phyloP scores from a whole-genome alignment of 2,113 vertebrate species.

The Sebastes schlegelii region DNA sequence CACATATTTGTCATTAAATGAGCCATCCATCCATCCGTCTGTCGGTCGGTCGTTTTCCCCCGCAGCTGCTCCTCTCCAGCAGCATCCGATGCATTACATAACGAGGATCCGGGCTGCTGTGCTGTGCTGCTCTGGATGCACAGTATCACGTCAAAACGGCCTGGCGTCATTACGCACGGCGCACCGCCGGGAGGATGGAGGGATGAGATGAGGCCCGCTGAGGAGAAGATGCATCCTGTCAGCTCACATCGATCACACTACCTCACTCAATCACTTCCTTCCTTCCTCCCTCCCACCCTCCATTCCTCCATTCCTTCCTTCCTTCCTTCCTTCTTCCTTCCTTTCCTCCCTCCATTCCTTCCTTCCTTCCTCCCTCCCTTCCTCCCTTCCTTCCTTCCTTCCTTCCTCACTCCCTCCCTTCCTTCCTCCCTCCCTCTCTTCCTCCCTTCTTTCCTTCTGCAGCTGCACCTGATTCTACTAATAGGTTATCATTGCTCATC shows the following conservation, averaged over 20 bases:
- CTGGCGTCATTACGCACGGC: slow-evolving; percentile 68
- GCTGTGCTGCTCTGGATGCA: background rate
- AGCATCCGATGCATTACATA: slow-evolving; percentile 73
- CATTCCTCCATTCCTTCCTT: too few relatives aligned
- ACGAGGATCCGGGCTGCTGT: slow-evolving; percentile 43
- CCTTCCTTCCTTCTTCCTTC: too few relatives aligned
- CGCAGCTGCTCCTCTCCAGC: background rate
- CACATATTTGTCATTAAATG: background rate
- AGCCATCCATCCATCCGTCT: slow-evolving; percentile 24
- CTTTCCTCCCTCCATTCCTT: too few relatives aligned
- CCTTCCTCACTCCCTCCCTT: background rate
- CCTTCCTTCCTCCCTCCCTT: too few relatives aligned
- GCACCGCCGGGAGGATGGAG: slow-evolving; percentile 36
- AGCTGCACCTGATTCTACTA: too few relatives aligned
- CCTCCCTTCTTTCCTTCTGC: too few relatives aligned
- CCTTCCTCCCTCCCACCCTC: too few relatives aligned
- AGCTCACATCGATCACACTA: slow-evolving; percentile 3
- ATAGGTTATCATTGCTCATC: too few relatives aligned
- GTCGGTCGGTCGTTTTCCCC: too few relatives aligned
- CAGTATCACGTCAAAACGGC: slow-evolving; percentile 58
- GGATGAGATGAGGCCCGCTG: slow-evolving; percentile 28
- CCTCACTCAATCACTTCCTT: background rate
- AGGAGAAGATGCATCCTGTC: slow-evolving; percentile 46
- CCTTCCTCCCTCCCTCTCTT: too few relatives aligned
- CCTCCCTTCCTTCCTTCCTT: too few relatives aligned